phyloP scores from a whole-genome alignment of 2,113 vertebrate species.

The Pseudonaja textilis region DNA sequence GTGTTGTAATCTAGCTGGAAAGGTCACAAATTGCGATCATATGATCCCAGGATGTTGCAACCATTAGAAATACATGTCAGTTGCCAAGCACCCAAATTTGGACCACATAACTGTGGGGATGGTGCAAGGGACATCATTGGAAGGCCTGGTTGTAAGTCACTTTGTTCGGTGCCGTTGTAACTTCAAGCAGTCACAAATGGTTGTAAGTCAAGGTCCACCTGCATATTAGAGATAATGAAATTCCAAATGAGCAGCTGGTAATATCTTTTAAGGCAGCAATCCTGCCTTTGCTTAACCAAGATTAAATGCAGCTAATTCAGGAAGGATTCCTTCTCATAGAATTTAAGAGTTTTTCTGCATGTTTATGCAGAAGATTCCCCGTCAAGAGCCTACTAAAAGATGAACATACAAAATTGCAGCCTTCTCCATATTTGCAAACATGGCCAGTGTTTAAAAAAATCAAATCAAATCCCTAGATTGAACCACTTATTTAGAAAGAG shows the following conservation, averaged over 20 bases:
- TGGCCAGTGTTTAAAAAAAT: not conserved
- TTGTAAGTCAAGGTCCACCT: not conserved
- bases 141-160: not conserved
- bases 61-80: not conserved
- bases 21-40: not conserved
- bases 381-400: not conserved
- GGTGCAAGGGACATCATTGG: too few species aligned
- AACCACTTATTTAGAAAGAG: not conserved
- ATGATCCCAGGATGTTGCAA: not conserved
- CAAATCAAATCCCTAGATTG: not conserved
- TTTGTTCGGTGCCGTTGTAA: not conserved
- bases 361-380: not conserved
- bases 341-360: not conserved
- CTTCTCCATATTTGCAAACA: too few species aligned
- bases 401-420: not conserved
- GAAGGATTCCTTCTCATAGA: not conserved
- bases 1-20: not conserved
- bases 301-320: not conserved
- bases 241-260: constrained; percentile 35
- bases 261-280: not conserved
- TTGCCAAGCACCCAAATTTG: not conserved
- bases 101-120: too few species aligned
- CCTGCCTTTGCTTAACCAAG: not conserved
- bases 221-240: constrained; percentile 46
- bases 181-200: not conserved